phyloP scores from a whole-genome alignment of 2,888 invertebrate genomes.

The Lamellibrachia columna region DNA sequence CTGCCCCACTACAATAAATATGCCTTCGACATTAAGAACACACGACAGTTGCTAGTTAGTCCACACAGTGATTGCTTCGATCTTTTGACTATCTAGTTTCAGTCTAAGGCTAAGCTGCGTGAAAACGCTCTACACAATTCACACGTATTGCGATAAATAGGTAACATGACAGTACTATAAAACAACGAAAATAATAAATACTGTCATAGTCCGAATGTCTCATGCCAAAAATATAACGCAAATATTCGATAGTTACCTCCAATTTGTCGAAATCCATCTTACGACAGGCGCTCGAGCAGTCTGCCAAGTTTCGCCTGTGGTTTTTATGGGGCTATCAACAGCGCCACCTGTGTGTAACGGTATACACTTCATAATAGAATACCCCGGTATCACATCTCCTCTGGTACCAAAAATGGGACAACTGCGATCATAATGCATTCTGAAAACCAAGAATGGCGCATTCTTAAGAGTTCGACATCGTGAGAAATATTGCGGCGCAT shows the following conservation, averaged over 20 bases:
- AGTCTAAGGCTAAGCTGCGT: too few species aligned
- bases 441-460: too few species aligned
- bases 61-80: too few species aligned
- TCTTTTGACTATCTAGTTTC: too few species aligned
- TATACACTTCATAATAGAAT: neutral
- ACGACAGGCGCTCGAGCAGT: neutral
- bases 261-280: conserved; percentile 16
- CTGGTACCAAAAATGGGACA: too few species aligned
- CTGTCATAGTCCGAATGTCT: neutral
- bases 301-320: neutral
- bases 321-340: neutral
- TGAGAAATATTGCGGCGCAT: too few species aligned
- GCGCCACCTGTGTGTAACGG: neutral
- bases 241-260: neutral
- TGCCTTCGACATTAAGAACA: too few species aligned
- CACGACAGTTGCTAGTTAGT: too few species aligned
- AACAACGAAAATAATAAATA: neutral
- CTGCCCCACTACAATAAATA: too few species aligned
- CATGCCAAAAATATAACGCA: neutral
- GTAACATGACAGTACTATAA: neutral
- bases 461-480: too few species aligned
- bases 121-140: neutral
- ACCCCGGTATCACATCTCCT: too few species aligned
- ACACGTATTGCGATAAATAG: neutral
- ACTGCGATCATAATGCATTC: too few species aligned